A percentile compares a stretch with the other conserved stretches of the same genome.
phyloP scores from a whole-genome alignment of 2,113 vertebrate species.

The Cyanoramphus novaezelandiae region DNA sequence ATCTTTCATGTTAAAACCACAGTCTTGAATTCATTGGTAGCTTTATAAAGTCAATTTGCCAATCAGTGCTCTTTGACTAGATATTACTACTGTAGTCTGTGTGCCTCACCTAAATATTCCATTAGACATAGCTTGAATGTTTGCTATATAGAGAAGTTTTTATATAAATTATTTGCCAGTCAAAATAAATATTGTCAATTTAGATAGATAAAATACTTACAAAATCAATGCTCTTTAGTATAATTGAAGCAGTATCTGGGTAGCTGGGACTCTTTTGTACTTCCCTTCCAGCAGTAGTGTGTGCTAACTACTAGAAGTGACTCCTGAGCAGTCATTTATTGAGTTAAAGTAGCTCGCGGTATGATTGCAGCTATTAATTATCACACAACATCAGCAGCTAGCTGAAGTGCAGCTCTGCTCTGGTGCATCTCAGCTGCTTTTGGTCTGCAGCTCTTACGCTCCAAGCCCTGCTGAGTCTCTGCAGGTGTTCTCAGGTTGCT shows the following conservation, averaged over 20 bases:
- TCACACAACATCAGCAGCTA: not conserved
- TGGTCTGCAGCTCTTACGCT: not conserved
- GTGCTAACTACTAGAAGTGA: not conserved
- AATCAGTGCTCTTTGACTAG: not conserved
- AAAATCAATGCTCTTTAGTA: not conserved
- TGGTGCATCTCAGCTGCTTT: not conserved
- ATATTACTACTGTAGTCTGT: not conserved
- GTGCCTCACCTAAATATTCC: not conserved
- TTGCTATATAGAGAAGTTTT: not conserved
- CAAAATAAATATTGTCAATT: not conserved
- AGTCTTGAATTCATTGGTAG: not conserved
- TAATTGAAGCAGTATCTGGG: not conserved
- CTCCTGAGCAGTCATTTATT: not conserved
- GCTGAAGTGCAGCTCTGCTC: not conserved
- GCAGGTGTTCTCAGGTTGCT: not conserved
- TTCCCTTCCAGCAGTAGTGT: not conserved
- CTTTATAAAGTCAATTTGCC: not conserved
- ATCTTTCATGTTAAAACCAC: not conserved
- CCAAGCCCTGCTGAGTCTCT: not conserved
- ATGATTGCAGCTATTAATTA: not conserved
- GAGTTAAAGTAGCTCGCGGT: not conserved
- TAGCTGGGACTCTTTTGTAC: not conserved
- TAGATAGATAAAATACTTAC: not conserved
- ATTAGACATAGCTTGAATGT: not conserved
- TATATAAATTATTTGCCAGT: not conserved